These are phyloP conservation scores for Dendropsophus ebraccatus DNA, from an alignment of 2,113 vertebrate species.

Conservation along the genomic window DNA sequence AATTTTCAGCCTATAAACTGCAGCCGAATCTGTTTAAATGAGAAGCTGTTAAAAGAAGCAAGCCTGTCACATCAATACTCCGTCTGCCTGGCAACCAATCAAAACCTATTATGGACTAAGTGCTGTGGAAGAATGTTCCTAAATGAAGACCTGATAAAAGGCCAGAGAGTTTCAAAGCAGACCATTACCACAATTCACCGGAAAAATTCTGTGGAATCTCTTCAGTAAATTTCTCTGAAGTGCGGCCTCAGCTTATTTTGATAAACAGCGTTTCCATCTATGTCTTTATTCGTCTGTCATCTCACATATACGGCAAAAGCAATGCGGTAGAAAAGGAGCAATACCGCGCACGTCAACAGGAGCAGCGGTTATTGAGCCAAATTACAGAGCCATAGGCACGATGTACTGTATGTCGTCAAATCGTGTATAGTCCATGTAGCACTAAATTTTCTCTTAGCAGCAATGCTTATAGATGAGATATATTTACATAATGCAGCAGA, in stretches of 20 bases:
- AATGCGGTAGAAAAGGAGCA: background rate
- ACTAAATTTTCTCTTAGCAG: no score
- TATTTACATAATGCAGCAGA: no score
- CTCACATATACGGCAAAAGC: background rate
- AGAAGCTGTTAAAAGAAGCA: conserved; percentile 54
- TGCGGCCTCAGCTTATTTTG: background rate
- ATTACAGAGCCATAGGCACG: background rate
- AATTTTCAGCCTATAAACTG: conserved; percentile 53
- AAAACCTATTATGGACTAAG: conserved; percentile 56
- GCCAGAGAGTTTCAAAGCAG: conserved; percentile 48
- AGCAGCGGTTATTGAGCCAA: background rate
- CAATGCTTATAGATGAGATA: no score
- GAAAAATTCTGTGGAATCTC: background rate
- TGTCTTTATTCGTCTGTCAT: background rate
- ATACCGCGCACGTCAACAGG: no score
- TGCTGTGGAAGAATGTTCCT: conserved; percentile 48
- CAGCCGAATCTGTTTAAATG: conserved; percentile 52
- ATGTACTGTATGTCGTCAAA: no score
- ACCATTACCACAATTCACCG: background rate
- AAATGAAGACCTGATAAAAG: conserved; percentile 55
- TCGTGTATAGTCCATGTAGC: no score
- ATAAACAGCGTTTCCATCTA: background rate
- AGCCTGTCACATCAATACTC: conserved; percentile 49
- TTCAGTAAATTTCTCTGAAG: conserved; percentile 18
- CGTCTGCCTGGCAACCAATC: conserved; percentile 52